phyloP scores from a whole-genome alignment of 2,797 vertebrate species.

The Etheostoma nigrum region DNA sequence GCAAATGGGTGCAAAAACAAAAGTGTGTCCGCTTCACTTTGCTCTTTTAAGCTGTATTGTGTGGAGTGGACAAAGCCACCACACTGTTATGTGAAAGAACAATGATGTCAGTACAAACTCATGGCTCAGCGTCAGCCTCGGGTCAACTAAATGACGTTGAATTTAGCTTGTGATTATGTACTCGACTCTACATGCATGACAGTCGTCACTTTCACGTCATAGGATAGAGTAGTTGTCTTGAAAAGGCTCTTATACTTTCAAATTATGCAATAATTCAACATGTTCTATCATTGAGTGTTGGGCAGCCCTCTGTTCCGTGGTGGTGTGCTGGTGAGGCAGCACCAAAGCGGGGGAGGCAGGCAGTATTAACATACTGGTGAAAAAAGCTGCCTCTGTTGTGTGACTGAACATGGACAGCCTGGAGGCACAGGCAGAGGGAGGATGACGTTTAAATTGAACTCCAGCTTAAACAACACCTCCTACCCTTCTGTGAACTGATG shows the following conservation, averaged over 20 bases:
- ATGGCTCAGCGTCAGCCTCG: conserved; percentile 50
- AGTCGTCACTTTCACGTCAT: conserved; percentile 45
- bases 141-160: conserved; percentile 71
- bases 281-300: conserved; percentile 47
- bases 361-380: conserved; percentile 76
- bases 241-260: conserved; percentile 22
- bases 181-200: conserved; percentile 16
- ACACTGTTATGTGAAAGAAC: conserved; percentile 64
- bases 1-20: conserved; percentile 71
- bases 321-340: conserved; percentile 56
- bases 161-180: conserved; percentile 27
- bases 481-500: conserved; percentile 47
- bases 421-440: conserved; percentile 68
- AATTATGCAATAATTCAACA: conserved; percentile 52
- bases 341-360: conserved; percentile 63
- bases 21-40: conserved; percentile 73
- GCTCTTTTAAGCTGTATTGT: conserved; percentile 80
- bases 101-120: conserved; percentile 67
- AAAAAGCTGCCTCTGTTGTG: conserved; percentile 76
- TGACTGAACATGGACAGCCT: conserved; percentile 60
- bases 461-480: conserved; percentile 63
- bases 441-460: conserved; percentile 69
- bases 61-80: conserved; percentile 72
- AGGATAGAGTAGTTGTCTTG: conserved; percentile 17
- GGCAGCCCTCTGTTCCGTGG: conserved; percentile 61